A percentile compares a stretch with the other conserved stretches of the same genome.
Evolutionary conservation across 2,888 invertebrate genomes (phyloP).

Genomic region (Coecobrya sp.): DNA sequence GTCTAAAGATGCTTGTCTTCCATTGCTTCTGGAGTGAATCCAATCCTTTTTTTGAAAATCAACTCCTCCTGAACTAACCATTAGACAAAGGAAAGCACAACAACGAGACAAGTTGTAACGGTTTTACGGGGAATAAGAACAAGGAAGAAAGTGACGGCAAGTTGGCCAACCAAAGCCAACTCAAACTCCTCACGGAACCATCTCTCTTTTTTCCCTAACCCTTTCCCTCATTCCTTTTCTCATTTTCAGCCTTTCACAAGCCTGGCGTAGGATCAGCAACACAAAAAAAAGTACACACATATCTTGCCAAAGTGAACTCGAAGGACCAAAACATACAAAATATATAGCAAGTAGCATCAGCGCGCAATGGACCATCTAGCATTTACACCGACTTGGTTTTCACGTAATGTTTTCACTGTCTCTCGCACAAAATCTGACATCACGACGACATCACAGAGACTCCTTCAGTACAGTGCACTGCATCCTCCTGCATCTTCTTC

Average conservation of each 20-base stretch:
- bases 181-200: neutral
- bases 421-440: neutral
- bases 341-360: neutral
- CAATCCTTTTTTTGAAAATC: slow-evolving; percentile 14
- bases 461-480: neutral
- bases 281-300: neutral
- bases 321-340: slow-evolving; percentile 5
- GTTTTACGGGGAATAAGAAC: neutral
- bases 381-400: neutral
- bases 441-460: no score
- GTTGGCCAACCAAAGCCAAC: neutral
- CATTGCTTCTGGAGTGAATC: slow-evolving; percentile 8
- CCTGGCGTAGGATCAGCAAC: neutral
- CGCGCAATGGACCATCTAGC: neutral
- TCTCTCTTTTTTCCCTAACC: neutral
- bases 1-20: neutral
- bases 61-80: neutral
- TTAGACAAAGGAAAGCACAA: neutral
- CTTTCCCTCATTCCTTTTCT: neutral
- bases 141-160: neutral
- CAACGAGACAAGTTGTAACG: neutral
- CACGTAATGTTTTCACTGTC: neutral
- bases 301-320: neutral
- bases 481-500: neutral
- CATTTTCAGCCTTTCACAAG: neutral